Evolutionary conservation across 2,888 invertebrate species (phyloP).

Genomic region (Dasysyrphus tricinctus): DNA sequence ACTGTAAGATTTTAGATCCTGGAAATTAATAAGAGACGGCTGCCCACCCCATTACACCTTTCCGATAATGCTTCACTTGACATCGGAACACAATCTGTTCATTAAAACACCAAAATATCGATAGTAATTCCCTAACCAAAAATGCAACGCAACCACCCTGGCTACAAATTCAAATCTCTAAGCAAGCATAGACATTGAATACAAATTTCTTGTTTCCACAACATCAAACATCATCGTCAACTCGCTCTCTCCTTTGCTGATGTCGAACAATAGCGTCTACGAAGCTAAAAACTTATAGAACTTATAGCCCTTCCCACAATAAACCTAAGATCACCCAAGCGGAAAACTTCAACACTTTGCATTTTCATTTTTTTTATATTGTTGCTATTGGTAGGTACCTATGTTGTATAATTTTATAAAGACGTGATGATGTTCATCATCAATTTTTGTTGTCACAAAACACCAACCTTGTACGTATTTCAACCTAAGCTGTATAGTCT

Average conservation of each 20-base stretch:
- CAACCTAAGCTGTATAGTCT: too few relatives aligned
- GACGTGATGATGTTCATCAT: constrained; percentile 50
- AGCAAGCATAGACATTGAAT: constrained; percentile 49
- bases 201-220: constrained; percentile 63
- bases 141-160: neutral
- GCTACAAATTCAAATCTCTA: constrained; percentile 44
- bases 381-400: neutral
- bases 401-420: constrained; percentile 47
- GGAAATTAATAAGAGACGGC: too few relatives aligned
- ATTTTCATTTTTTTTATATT: constrained; percentile 48
- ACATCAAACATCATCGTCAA: constrained; percentile 46
- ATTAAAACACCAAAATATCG: neutral
- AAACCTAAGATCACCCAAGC: constrained; percentile 20
- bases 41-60: too few relatives aligned
- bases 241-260: constrained; percentile 1
- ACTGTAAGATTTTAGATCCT: too few relatives aligned
- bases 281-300: constrained; percentile 1
- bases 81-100: too few relatives aligned
- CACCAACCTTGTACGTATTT: neutral
- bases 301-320: neutral
- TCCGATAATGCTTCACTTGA: too few relatives aligned
- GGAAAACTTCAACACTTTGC: constrained; percentile 56
- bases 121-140: neutral
- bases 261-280: neutral
- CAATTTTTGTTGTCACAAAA: constrained; percentile 58